These are phyloP conservation scores for Serrognathus titanus DNA, from an alignment of 2,888 invertebrate genomes.

Conservation along the genomic window DNA sequence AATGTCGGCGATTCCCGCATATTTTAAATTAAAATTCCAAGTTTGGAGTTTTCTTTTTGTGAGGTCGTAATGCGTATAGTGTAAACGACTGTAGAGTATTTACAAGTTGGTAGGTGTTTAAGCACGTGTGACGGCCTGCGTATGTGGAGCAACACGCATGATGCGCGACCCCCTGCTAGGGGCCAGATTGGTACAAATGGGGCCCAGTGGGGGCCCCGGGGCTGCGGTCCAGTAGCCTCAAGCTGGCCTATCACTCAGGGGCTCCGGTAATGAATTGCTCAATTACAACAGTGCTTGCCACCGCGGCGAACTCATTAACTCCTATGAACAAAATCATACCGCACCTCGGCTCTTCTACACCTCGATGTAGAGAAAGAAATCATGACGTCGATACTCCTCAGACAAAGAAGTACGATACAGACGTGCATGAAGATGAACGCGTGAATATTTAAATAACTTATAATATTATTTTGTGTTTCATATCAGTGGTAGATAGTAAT, in stretches of 20 bases:
- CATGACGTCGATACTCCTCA: too few relatives aligned
- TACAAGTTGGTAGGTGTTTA: neutral
- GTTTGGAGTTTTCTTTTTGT: too few relatives aligned
- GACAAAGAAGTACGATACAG: too few relatives aligned
- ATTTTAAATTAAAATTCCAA: too few relatives aligned
- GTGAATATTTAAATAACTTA: conserved; percentile 1
- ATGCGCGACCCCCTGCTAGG: conserved; percentile 34
- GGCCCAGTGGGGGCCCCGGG: conserved; percentile 33
- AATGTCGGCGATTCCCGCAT: too few relatives aligned
- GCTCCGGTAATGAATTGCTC: conserved; percentile 39
- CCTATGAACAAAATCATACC: conserved; percentile 34
- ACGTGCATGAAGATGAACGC: neutral
- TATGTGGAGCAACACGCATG: conserved; percentile 15
- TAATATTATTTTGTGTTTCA: conserved; percentile 28
- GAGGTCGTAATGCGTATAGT: too few relatives aligned
- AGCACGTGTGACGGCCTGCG: neutral
- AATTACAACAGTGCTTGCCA: conserved; percentile 40
- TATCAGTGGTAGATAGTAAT: conserved; percentile 26
- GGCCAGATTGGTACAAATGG: conserved; percentile 39
- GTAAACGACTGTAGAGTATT: too few relatives aligned
- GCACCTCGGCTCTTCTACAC: conserved; percentile 10
- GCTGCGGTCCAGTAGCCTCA: conserved; percentile 37
- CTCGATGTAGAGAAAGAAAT: too few relatives aligned
- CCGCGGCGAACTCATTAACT: conserved; percentile 40
- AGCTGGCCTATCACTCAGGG: conserved; percentile 35